Conservation (phyloP, 2,888 invertebrate species). For the Megaustenia siamemsis region DNA sequence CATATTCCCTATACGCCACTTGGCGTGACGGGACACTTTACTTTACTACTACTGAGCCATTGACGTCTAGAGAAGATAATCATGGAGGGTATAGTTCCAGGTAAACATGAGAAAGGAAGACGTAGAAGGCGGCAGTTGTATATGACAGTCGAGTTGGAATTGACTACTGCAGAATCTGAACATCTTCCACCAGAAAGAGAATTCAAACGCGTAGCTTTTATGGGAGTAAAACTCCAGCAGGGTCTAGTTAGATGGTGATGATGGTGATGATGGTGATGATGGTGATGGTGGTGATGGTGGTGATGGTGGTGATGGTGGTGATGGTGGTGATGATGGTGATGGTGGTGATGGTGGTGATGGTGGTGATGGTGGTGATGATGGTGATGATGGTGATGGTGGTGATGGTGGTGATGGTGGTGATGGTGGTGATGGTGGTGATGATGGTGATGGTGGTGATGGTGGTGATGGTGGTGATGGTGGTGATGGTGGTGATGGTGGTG, state of each 20-base stretch:
- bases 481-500: neutral
- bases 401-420: conserved; percentile 1
- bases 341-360: neutral
- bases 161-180: too few relatives aligned
- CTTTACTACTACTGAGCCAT: too few relatives aligned
- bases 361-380: neutral
- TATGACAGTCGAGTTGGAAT: too few relatives aligned
- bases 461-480: neutral
- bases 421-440: neutral
- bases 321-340: conserved; percentile 13
- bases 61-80: too few relatives aligned
- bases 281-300: neutral
- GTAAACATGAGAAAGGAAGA: too few relatives aligned
- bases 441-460: neutral
- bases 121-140: too few relatives aligned
- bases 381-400: neutral
- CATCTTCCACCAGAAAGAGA: too few relatives aligned
- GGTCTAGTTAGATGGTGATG: neutral
- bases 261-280: neutral
- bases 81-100: too few relatives aligned
- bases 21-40: too few relatives aligned
- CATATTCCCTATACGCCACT: too few relatives aligned
- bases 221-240: too few relatives aligned
- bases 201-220: too few relatives aligned
- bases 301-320: neutral